Base-by-base conservation (phyloP, 2,888 invertebrate genomes). In the Xylota segnis region DNA sequence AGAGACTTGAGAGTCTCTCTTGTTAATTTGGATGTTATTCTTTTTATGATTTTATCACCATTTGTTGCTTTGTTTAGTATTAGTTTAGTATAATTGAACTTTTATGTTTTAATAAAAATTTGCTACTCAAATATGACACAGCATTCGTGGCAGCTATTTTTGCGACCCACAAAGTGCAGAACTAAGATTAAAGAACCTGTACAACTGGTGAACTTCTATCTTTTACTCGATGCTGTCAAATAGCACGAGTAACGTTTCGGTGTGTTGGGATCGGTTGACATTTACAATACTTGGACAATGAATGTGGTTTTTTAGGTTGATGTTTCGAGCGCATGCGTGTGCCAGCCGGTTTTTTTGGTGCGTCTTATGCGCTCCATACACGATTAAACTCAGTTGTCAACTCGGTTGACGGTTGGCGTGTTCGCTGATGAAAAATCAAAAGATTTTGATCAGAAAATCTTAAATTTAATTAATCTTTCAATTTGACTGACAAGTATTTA, bases 81-180 rank as follows among this genome's bases (percentile, higher is more conserved):
- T 66, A 23, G 18, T 72, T 54, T 10, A 14, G 23, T 71, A 52
- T 43, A 56, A 61, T 71, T 37, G 37, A 50, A 54, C 40, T 63
- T 50, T 32, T 37, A 37, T 58, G 23, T 63, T 59, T 77, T 58
- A 32, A 40, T 61, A 58, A 65, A 58, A 50, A 43, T 56, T 65
- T 52, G 18, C 47, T 65, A 14, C 32, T 54, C 40, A 68, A 70
- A 75, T 75, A 75, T 74, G 78, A 79, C 84, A 84, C 83, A 75
- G 84, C 74, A 81, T 75, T 79, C 84, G 84, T 84, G 84, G 84
- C 84, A 84, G 70, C 81, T 71, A 75, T 56, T 75, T 79, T 79
- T 75, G 79, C 84, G 58, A 84, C 79, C 84, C 75, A 81, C 63
- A 79, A 81, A 79, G 34, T 74, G 74, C 82, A 59, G 68, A 70